Conservation (phyloP, 2,113 vertebrate genomes). For the Lepisosteus oculatus region DNA sequence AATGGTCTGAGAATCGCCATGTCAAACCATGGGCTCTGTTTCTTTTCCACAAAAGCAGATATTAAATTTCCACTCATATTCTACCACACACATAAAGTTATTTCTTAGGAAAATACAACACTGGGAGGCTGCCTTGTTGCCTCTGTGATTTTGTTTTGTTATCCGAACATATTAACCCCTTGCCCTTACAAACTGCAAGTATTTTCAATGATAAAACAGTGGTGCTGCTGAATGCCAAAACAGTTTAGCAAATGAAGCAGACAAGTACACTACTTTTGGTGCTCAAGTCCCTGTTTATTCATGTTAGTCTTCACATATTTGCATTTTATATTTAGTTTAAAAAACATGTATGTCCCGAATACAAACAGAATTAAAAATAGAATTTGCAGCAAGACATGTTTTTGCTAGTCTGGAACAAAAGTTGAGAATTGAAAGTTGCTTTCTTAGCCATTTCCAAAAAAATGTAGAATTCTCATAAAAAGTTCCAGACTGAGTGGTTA, state of each 20-base stretch:
- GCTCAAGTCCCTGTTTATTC: background rate
- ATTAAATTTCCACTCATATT: conserved; percentile 31
- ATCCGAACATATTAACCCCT: conserved; percentile 38
- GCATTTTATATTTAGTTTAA: too few relatives aligned
- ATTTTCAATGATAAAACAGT: conserved; percentile 15
- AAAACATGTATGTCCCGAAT: too few relatives aligned
- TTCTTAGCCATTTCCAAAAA: too few relatives aligned
- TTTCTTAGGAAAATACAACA: conserved; percentile 14
- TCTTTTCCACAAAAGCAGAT: conserved; percentile 30
- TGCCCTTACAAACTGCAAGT: conserved; percentile 23
- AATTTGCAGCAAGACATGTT: too few relatives aligned
- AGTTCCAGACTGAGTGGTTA: too few relatives aligned
- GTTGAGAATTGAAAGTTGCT: too few relatives aligned
- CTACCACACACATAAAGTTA: conserved; percentile 28
- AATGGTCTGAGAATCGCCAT: conserved; percentile 1
- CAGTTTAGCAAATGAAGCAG: conserved; percentile 1
- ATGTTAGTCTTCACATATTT: too few relatives aligned
- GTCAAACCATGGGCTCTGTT: conserved; percentile 18
- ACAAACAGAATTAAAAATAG: too few relatives aligned
- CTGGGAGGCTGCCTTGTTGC: conserved; percentile 27
- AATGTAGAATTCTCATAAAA: too few relatives aligned
- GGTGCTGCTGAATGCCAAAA: background rate
- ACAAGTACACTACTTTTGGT: conserved; percentile 12
- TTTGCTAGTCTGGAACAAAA: too few relatives aligned
- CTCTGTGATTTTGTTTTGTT: conserved; percentile 28